phyloP scores from a whole-genome alignment of 2,888 invertebrate species.

The Meandrusa payeni region DNA sequence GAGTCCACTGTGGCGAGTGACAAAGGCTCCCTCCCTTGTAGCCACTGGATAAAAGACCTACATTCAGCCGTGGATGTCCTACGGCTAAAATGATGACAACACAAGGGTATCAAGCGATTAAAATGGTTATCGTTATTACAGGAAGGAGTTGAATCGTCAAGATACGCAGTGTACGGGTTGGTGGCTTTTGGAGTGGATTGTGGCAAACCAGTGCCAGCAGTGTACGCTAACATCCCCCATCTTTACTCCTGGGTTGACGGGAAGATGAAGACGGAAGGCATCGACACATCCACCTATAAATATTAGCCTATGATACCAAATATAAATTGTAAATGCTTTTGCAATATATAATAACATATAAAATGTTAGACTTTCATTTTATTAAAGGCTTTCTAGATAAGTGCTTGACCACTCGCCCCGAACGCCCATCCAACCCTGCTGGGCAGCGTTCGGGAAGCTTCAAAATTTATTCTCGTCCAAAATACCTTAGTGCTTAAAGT shows the following conservation, averaged over 20 bases:
- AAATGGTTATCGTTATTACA: neutral
- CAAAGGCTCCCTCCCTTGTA: too few species aligned
- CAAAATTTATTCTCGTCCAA: too few species aligned
- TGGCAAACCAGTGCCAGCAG: slow-evolving; percentile 25
- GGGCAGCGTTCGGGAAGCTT: too few species aligned
- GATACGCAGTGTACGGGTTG: slow-evolving; percentile 30
- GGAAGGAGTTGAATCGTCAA: slow-evolving; percentile 1
- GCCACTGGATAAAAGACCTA: too few species aligned
- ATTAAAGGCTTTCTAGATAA: too few species aligned
- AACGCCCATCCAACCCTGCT: too few species aligned
- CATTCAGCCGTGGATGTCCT: too few species aligned
- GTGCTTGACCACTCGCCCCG: too few species aligned
- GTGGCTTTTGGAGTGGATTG: slow-evolving; percentile 31
- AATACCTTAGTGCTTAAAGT: neutral
- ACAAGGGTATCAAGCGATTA: neutral
- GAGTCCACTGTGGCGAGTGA: neutral
- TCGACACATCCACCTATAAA: slow-evolving; percentile 14
- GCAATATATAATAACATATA: too few species aligned
- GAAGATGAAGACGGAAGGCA: slow-evolving; percentile 22
- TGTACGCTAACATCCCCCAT: slow-evolving; percentile 29
- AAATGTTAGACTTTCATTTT: too few species aligned
- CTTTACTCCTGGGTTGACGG: slow-evolving; percentile 29
- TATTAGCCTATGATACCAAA: slow-evolving; percentile 2
- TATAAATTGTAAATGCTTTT: neutral
- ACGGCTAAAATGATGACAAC: too few species aligned